Conservation (phyloP, 1,140 invertebrate genomes). For the Maniola jurtina region DNA sequence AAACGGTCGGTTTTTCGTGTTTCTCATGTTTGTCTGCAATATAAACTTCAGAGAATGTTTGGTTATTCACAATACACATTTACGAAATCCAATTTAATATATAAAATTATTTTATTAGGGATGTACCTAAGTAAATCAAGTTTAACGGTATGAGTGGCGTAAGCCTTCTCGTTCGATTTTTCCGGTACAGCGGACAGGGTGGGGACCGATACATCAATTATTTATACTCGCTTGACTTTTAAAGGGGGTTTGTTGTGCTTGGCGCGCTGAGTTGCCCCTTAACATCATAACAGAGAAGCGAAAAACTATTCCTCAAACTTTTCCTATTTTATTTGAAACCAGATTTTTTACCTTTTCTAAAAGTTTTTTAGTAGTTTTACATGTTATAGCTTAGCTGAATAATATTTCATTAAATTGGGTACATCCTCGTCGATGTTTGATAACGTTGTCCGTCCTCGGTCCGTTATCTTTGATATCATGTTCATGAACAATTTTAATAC, state of each 20-base stretch:
- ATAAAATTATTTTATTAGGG: neutral
- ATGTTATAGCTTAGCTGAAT: no score
- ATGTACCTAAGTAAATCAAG: neutral
- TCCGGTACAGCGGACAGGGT: constrained; percentile 47
- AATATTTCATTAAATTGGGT: no score
- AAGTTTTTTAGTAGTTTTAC: no score
- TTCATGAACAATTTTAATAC: no score
- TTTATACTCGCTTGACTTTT: constrained; percentile 57
- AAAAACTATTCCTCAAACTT: neutral
- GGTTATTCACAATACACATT: constrained; percentile 39
- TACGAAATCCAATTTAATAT: constrained; percentile 27
- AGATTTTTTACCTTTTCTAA: neutral
- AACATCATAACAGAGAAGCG: constrained; percentile 42
- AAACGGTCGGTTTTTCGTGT: constrained; percentile 3
- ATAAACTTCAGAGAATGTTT: constrained; percentile 8
- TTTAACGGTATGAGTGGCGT: neutral
- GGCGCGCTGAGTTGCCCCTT: constrained; percentile 27
- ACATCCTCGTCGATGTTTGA: no score
- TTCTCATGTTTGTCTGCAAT: neutral
- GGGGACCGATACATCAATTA: constrained; percentile 58
- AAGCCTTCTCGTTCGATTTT: constrained; percentile 56
- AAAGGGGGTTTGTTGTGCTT: constrained; percentile 40
- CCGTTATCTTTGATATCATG: no score
- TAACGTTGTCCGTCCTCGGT: no score
- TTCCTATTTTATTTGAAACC: neutral